Conservation (phyloP, 2,797 vertebrate genomes). For the Oophaga sylvatica region DNA sequence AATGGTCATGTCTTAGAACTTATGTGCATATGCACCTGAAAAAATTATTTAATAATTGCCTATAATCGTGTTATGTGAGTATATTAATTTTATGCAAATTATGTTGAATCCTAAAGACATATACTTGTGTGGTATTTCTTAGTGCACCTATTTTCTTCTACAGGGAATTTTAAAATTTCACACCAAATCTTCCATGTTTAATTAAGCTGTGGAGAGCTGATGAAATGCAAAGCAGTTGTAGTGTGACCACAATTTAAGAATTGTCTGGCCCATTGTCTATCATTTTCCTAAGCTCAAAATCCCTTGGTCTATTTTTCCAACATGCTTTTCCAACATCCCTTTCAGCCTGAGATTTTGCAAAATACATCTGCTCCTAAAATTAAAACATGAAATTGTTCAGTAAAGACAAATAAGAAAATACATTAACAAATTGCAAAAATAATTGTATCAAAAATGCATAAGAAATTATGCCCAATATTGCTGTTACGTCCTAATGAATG, state of each 20-base stretch:
- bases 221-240: conserved; percentile 39
- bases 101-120: conserved; percentile 18
- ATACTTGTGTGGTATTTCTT: conserved; percentile 32
- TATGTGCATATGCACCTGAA: conserved; percentile 12
- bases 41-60: conserved; percentile 30
- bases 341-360: background rate
- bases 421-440: conserved; percentile 76
- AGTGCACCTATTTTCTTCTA: conserved; percentile 37
- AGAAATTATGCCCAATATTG: conserved; percentile 74
- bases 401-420: conserved; percentile 71
- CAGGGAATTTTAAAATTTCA: conserved; percentile 25
- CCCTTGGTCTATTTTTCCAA: conserved; percentile 21
- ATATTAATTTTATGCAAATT: conserved; percentile 55
- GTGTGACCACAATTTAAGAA: background rate
- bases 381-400: conserved; percentile 63
- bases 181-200: conserved; percentile 46
- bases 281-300: background rate
- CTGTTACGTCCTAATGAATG: conserved; percentile 87
- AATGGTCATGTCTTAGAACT: background rate
- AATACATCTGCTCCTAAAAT: conserved; percentile 33
- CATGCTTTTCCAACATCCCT: background rate
- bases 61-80: conserved; percentile 40
- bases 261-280: conserved; percentile 23
- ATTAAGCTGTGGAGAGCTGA: conserved; percentile 21
- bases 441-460: conserved; percentile 74